A percentile compares a stretch with the other conserved stretches of the same genome.
These are phyloP conservation scores for Climacteris rufus DNA, from an alignment of 2,113 vertebrate species.

Conservation along the genomic window DNA sequence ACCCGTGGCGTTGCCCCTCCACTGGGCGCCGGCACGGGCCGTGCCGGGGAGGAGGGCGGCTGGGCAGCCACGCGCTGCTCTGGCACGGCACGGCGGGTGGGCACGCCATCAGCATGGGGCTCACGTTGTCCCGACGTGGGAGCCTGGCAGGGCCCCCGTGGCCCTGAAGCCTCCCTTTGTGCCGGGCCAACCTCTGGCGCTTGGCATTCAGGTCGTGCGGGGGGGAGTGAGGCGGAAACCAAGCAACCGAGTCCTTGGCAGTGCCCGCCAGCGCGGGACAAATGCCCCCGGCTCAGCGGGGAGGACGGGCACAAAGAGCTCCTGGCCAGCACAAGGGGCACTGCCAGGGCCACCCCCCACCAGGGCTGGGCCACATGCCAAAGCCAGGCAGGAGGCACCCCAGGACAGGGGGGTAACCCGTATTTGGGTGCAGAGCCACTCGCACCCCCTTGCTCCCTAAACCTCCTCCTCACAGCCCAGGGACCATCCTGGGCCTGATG, in stretches of 20 bases:
- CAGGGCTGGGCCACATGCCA: background rate
- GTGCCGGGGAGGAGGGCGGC: background rate
- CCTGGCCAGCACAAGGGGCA: background rate
- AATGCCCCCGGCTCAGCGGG: background rate
- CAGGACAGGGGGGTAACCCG: background rate
- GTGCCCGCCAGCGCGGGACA: background rate
- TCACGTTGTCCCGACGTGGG: conserved; percentile 31
- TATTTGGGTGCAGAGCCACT: background rate
- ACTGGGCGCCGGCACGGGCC: background rate
- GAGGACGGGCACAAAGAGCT: conserved; percentile 28
- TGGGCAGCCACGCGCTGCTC: background rate
- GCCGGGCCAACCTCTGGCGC: conserved; percentile 9
- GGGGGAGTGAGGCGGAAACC: conserved; percentile 41
- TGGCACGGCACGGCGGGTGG: background rate
- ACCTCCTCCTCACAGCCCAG: background rate
- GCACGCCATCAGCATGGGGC: conserved; percentile 27
- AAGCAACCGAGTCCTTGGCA: conserved; percentile 62
- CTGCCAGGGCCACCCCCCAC: background rate
- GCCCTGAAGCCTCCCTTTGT: conserved; percentile 47
- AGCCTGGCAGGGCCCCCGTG: background rate
- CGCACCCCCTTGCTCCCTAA: background rate
- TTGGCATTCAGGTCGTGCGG: conserved; percentile 48
- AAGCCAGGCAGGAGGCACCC: background rate
- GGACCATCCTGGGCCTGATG: accelerated
- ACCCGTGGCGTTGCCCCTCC: background rate